Evolutionary conservation across 2,113 vertebrate species (phyloP), one percentile per base, ranked within the genome.

Genomic region (Monarcha castaneiventris): DNA sequence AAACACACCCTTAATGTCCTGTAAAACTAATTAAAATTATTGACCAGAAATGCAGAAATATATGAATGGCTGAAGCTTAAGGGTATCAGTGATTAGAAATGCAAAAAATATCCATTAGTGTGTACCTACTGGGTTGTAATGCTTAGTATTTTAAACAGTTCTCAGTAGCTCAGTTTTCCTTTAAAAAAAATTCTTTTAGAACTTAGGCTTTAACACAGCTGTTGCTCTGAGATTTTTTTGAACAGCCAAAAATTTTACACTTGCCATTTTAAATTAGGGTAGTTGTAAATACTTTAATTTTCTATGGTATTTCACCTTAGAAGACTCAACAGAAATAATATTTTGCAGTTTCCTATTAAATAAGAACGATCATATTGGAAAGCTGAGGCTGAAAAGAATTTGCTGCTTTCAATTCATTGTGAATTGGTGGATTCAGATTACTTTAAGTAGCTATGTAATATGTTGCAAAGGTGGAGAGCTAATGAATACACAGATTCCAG

Each of bases 341-440:
- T 66, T 91, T 86, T 94, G 23, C 21, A 79, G 26, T 19, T 35
- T 90, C 13, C 51, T 43, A 17, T 48, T 91, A 77, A 93, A 84
- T 8, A 41, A 87, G 61, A 94, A 37, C 82, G 69, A 84, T 84
- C 11, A 30, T 96, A 63, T 81, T 97, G 89, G 95, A 95, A 95
- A 95, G 52, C 79, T 90, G 69, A 71, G 78, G 44, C 77, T 92
- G 74, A 96, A 97, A 96, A 94, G 63, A 89, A 88, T 83, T 90
- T 90, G 55, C 74, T 94, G 82, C 91, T 98, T 97, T 98, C 95
- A 97, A 39, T 91, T 52, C 78, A 59, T 92, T 97, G 93, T 96
- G 95, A 94, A 91, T 72, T 84, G 89, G 61, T 81, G 82, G 94
- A 94, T 96, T 98, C 97, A 69, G 81, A 85, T 98, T 98, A 96